Conservation (phyloP, 2,888 invertebrate species). For the Torymus aiolomorphi region DNA sequence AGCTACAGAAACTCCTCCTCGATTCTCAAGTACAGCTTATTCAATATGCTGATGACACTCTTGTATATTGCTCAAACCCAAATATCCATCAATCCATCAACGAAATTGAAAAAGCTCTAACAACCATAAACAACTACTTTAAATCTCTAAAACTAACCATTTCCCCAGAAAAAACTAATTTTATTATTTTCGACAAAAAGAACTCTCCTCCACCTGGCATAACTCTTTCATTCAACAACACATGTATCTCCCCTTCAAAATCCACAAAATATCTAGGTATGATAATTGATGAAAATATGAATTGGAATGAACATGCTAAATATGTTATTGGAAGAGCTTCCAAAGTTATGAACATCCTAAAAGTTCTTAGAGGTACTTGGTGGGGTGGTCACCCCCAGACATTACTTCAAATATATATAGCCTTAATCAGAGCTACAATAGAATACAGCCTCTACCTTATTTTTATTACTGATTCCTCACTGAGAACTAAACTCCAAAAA, state of each 20-base stretch:
- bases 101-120: background rate
- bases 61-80: background rate
- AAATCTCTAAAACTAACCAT: background rate
- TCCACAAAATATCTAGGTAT: constrained; percentile 5
- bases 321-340: background rate
- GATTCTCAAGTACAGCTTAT: background rate
- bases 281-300: background rate
- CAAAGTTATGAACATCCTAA: background rate
- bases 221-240: background rate
- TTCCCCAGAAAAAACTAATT: constrained; percentile 21
- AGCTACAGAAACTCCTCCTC: background rate
- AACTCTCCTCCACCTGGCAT: no score
- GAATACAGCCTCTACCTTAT: no score
- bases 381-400: no score
- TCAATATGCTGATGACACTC: constrained; percentile 22
- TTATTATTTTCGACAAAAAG: background rate
- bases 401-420: no score
- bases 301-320: background rate
- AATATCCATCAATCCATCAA: background rate
- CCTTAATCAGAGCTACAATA: no score
- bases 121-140: background rate
- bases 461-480: no score
- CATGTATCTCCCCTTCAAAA: background rate
- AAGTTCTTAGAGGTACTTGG: no score
- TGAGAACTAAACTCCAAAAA: no score